phyloP scores from a whole-genome alignment of 2,113 vertebrate species.

The Synodontis membranacea region DNA sequence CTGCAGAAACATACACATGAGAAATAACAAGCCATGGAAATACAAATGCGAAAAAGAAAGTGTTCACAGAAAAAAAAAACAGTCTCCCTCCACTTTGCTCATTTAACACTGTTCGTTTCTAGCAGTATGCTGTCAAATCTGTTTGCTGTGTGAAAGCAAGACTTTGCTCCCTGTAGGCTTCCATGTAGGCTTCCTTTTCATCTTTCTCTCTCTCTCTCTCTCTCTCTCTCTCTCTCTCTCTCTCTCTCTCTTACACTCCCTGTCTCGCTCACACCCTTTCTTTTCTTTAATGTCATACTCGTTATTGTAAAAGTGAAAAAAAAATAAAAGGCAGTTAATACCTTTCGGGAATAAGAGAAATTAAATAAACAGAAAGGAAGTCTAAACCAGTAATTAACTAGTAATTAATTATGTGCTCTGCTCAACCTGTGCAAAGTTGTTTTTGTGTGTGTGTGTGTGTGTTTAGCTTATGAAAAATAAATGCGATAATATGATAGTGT shows the following conservation, averaged over 20 bases:
- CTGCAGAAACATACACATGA: neutral
- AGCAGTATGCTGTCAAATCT: conserved; percentile 27
- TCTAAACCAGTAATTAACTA: neutral
- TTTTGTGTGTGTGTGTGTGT: no score
- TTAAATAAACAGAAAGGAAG: neutral
- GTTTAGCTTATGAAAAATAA: neutral
- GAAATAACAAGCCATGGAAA: conserved; percentile 3
- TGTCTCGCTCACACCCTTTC: neutral
- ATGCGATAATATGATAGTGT: neutral
- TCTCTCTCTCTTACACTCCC: neutral
- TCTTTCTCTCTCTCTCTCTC: neutral
- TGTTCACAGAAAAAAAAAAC: neutral
- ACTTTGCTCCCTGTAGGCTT: conserved; percentile 37
- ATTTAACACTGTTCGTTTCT: conserved; percentile 16
- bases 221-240: neutral
- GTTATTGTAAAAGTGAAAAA: conserved; percentile 7
- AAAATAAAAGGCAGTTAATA: neutral
- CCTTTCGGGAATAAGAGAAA: neutral
- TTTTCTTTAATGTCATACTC: conserved; percentile 38
- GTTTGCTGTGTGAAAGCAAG: conserved; percentile 16
- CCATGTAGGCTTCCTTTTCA: conserved; percentile 1
- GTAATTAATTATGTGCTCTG: neutral
- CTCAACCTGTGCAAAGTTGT: neutral
- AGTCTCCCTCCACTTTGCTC: neutral
- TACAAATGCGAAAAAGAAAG: neutral